Percentiles rank a stretch among this genome's conserved stretches.
Conservation (phyloP, 2,797 vertebrate species). For the Spinus pinus region DNA sequence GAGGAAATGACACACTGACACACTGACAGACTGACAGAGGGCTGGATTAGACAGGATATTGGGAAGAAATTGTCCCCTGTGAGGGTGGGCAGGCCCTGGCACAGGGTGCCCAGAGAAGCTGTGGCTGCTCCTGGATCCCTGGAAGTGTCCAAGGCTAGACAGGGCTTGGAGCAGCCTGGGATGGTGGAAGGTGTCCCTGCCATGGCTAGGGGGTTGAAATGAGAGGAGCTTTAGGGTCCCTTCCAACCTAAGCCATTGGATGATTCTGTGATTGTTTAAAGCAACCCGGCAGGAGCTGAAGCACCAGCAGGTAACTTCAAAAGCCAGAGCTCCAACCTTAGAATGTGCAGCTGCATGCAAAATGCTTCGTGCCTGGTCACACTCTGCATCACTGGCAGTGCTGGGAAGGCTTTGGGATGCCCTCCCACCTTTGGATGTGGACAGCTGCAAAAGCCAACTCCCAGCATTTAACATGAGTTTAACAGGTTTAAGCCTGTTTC, state of each 20-base stretch:
- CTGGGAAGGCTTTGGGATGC: neutral
- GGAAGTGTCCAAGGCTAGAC: neutral
- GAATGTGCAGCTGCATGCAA: neutral
- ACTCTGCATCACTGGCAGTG: accelerated
- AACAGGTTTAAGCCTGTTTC: slow-evolving; percentile 60
- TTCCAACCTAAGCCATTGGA: neutral
- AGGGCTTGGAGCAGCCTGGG: accelerated
- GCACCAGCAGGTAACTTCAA: neutral
- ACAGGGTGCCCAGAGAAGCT: too few species aligned
- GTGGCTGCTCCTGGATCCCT: neutral
- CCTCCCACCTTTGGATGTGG: neutral
- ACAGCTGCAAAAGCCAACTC: neutral
- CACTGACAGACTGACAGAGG: neutral
- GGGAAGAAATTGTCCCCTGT: neutral
- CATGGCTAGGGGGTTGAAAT: neutral
- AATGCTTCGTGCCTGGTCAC: neutral
- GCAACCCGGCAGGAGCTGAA: neutral
- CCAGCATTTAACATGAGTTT: slow-evolving; percentile 30
- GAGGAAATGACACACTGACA: neutral
- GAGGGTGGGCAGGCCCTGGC: neutral
- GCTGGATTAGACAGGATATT: accelerated
- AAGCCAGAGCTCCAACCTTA: neutral
- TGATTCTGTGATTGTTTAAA: neutral
- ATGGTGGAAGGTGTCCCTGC: neutral
- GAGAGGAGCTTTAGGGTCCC: neutral